These are phyloP conservation scores for Corythornis madagascariensis DNA, from an alignment of 2,113 vertebrate genomes.

Conservation along the genomic window DNA sequence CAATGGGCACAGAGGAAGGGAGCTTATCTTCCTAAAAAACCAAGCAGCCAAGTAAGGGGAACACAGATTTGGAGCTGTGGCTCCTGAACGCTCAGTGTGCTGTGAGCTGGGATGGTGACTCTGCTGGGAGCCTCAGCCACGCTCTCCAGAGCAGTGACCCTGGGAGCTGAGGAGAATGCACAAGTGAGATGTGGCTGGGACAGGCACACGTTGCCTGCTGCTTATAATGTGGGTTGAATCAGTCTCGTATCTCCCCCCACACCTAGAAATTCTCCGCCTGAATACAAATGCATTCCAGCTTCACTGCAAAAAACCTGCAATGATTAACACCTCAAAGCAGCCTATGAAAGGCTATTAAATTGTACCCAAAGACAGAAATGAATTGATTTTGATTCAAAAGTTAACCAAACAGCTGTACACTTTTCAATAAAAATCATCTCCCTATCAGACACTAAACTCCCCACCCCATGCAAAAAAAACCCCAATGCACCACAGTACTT, in stretches of 20 bases:
- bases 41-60: not conserved
- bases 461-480: fast-evolving
- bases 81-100: not conserved
- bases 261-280: not conserved
- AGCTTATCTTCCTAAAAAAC: not conserved
- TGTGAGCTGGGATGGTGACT: not conserved
- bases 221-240: not conserved
- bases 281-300: slow-evolving; percentile 19
- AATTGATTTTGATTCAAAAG: not conserved
- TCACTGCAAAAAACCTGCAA: not conserved
- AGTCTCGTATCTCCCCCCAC: not conserved
- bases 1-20: not conserved
- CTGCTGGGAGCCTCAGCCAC: fast-evolving
- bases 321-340: not conserved
- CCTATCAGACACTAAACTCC: not conserved
- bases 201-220: fast-evolving
- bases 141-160: not conserved
- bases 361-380: not conserved
- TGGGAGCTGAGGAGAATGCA: not conserved
- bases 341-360: not conserved
- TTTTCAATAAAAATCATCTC: not conserved
- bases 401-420: not conserved
- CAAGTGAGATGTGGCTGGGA: not conserved
- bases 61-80: not conserved
- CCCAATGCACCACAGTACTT: not conserved